Evolutionary conservation across 2,888 invertebrate genomes (phyloP).

Genomic region (Drosophila ezoana): DNA sequence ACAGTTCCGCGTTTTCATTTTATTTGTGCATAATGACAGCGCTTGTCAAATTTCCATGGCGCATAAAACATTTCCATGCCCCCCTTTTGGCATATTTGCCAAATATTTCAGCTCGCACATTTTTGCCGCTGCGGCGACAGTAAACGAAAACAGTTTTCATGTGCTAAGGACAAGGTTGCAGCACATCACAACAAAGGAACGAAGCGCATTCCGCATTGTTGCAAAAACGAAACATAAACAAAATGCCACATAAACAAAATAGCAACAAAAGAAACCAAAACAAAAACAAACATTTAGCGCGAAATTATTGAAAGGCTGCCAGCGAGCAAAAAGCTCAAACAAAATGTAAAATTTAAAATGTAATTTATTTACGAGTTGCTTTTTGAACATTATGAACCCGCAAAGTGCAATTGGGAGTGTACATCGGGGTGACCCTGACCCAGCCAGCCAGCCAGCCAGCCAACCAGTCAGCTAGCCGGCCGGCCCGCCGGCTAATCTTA

Average conservation of each 20-base stretch:
- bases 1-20: slow-evolving; percentile 26
- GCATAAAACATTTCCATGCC: slow-evolving; percentile 8
- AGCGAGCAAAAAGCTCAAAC: slow-evolving; percentile 25
- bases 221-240: slow-evolving; percentile 66
- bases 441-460: slow-evolving; percentile 8
- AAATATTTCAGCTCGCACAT: slow-evolving; percentile 51
- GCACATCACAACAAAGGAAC: slow-evolving; percentile 24
- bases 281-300: slow-evolving; percentile 10
- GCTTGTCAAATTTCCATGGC: slow-evolving; percentile 52
- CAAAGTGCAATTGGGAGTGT: slow-evolving; percentile 23
- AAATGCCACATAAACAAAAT: slow-evolving; percentile 56
- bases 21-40: slow-evolving; percentile 45
- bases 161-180: slow-evolving; percentile 74
- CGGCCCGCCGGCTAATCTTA: slow-evolving; percentile 20
- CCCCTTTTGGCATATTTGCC: slow-evolving; percentile 25
- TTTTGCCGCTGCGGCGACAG: slow-evolving; percentile 38
- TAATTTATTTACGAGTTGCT: slow-evolving; percentile 31
- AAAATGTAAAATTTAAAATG: slow-evolving; percentile 15
- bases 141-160: slow-evolving; percentile 60
- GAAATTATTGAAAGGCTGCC: slow-evolving; percentile 54
- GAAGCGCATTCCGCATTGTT: slow-evolving; percentile 65
- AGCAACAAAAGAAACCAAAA: slow-evolving; percentile 21
- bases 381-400: slow-evolving; percentile 8
- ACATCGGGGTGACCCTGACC: slow-evolving; percentile 43
- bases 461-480: slow-evolving; percentile 17